These are phyloP conservation scores for Phaonia tiefii DNA, from an alignment of 2,888 invertebrate genomes.

Conservation along the genomic window DNA sequence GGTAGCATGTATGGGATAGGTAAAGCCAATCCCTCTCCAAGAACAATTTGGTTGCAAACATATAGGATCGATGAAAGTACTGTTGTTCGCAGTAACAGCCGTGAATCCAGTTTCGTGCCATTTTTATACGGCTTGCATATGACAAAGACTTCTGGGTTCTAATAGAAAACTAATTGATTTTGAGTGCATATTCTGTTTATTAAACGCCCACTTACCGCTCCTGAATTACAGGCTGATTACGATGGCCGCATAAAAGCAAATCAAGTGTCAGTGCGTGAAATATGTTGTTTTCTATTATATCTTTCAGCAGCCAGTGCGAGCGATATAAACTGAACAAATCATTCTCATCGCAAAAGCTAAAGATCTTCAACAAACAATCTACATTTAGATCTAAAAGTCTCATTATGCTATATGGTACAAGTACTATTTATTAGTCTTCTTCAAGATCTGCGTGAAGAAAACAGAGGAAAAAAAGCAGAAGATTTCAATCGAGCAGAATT, in stretches of 20 bases:
- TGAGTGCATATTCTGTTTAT: too few relatives aligned
- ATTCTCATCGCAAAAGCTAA: slow-evolving; percentile 81
- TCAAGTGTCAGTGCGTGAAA: slow-evolving; percentile 75
- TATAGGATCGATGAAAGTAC: slow-evolving; percentile 80
- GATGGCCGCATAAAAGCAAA: slow-evolving; percentile 77
- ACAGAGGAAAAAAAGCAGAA: too few relatives aligned
- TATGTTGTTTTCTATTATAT: slow-evolving; percentile 80
- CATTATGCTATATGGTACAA: too few relatives aligned
- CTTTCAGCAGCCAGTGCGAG: slow-evolving; percentile 81
- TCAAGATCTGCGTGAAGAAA: too few relatives aligned
- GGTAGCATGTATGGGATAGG: slow-evolving; percentile 81
- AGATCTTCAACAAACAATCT: slow-evolving; percentile 82
- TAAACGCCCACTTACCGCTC: slow-evolving; percentile 69
- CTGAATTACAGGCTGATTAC: slow-evolving; percentile 72
- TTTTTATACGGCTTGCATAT: slow-evolving; percentile 76
- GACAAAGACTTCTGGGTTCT: slow-evolving; percentile 76
- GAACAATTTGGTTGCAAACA: slow-evolving; percentile 82
- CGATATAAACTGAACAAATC: slow-evolving; percentile 82
- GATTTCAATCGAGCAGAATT: too few relatives aligned
- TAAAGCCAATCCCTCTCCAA: slow-evolving; percentile 82
- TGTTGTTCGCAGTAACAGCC: slow-evolving; percentile 81
- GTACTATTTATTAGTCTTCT: too few relatives aligned
- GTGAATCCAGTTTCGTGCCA: slow-evolving; percentile 82
- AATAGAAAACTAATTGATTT: slow-evolving; percentile 1
- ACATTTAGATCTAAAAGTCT: slow-evolving; percentile 72